Percentiles rank a stretch among this genome's conserved stretches.
phyloP scores from a whole-genome alignment of 2,888 invertebrate species.

The Eupithecia subumbrata region DNA sequence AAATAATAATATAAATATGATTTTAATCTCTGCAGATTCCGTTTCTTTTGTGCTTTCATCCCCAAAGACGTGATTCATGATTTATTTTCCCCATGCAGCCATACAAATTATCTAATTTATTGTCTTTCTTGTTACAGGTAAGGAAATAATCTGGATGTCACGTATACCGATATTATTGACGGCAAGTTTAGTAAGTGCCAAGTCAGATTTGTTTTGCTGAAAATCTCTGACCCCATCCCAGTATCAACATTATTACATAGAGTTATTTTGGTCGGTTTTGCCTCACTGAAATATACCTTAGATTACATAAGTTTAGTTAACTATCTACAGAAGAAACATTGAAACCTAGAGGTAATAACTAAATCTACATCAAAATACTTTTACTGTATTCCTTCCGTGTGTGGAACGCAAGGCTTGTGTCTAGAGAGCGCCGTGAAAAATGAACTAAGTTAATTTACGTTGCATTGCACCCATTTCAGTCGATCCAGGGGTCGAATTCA shows the following conservation, averaged over 20 bases:
- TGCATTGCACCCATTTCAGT: not conserved
- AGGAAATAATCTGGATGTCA: conserved; percentile 26
- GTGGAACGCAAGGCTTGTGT: not conserved
- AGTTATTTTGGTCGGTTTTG: not conserved
- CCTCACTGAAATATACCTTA: not conserved
- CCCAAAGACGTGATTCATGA: conserved; percentile 4
- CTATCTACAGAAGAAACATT: not conserved
- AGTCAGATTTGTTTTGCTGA: not conserved
- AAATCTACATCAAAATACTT: not conserved
- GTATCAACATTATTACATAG: not conserved
- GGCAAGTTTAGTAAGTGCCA: not conserved
- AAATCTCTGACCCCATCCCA: not conserved
- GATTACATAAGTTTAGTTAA: not conserved
- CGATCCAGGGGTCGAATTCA: conserved; percentile 1
- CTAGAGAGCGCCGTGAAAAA: not conserved
- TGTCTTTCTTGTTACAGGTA: conserved; percentile 53
- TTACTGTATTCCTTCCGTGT: not conserved
- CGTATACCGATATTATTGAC: not conserved
- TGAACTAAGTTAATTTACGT: not conserved
- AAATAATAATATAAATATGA: not conserved
- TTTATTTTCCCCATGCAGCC: conserved; percentile 3
- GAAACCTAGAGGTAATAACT: not conserved
- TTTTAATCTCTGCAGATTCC: not conserved
- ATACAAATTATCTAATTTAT: conserved; percentile 15
- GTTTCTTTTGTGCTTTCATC: not conserved